Evolutionary conservation across 2,888 invertebrate genomes (phyloP).

Genomic region (Eristalinus sepulchralis): DNA sequence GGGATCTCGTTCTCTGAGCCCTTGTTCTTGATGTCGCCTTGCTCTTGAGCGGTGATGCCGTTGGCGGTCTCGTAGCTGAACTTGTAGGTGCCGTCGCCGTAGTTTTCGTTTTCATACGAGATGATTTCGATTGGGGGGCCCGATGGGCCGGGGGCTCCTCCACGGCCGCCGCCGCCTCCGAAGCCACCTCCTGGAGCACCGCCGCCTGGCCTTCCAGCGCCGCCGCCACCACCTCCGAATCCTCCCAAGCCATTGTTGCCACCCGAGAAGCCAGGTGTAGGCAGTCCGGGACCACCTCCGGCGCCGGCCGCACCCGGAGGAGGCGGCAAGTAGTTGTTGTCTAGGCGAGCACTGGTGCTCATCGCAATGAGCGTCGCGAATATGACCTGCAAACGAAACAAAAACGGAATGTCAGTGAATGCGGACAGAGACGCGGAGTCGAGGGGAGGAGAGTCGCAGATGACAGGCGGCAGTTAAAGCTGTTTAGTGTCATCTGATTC

Average conservation of each 20-base stretch:
- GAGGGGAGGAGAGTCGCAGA: neutral
- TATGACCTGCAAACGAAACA: constrained; percentile 80
- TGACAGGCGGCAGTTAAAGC: constrained; percentile 32
- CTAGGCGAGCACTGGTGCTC: constrained; percentile 82
- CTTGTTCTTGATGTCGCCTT: constrained; percentile 84
- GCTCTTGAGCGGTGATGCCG: constrained; percentile 84
- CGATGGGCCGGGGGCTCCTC: constrained; percentile 76
- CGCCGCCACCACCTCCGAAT: constrained; percentile 79
- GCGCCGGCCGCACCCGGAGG: constrained; percentile 81
- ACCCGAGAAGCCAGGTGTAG: constrained; percentile 79
- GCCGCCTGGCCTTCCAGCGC: constrained; percentile 76
- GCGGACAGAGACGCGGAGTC: constrained; percentile 4
- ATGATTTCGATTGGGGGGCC: constrained; percentile 82
- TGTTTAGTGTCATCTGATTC: constrained; percentile 62
- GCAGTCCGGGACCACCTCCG: constrained; percentile 79
- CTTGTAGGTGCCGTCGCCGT: constrained; percentile 83
- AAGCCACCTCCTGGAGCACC: constrained; percentile 72
- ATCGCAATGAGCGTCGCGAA: constrained; percentile 80
- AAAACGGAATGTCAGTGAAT: constrained; percentile 45
- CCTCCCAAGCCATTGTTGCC: constrained; percentile 78
- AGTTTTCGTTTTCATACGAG: constrained; percentile 83
- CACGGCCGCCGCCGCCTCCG: constrained; percentile 73
- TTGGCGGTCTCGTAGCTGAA: constrained; percentile 85
- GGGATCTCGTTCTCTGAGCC: constrained; percentile 83
- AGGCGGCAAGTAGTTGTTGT: constrained; percentile 84